Evolutionary conservation across 2,888 invertebrate genomes (phyloP).

Genomic region (Volucella inflata): DNA sequence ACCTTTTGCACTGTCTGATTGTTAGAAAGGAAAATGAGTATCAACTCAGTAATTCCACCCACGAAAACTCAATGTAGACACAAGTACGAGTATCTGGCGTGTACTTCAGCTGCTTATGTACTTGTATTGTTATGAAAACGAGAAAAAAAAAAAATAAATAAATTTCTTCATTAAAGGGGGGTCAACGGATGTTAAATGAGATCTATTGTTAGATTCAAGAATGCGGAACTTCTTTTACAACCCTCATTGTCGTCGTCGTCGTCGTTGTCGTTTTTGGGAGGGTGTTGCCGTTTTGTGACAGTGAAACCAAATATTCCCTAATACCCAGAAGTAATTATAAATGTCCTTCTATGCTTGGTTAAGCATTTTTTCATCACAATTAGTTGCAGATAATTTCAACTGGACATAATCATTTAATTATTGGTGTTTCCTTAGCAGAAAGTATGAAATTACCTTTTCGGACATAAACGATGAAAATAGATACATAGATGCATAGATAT

Average conservation of each 20-base stretch:
- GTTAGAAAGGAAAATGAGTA: slow-evolving; percentile 9
- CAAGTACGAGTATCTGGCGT: slow-evolving; percentile 41
- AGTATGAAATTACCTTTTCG: neutral
- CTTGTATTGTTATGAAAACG: slow-evolving; percentile 16
- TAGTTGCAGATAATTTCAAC: slow-evolving; percentile 25
- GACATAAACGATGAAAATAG: too few species aligned
- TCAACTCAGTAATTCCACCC: slow-evolving; percentile 54
- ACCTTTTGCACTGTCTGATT: slow-evolving; percentile 1
- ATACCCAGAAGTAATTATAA: slow-evolving; percentile 68
- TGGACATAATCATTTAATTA: neutral
- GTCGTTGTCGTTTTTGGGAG: neutral
- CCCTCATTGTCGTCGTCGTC: slow-evolving; percentile 29
- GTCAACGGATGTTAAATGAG: slow-evolving; percentile 41
- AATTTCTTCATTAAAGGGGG: slow-evolving; percentile 27
- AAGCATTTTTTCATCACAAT: slow-evolving; percentile 36
- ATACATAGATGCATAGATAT: too few species aligned
- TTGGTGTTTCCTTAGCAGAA: neutral
- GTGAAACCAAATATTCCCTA: slow-evolving; percentile 32
- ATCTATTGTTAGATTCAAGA: slow-evolving; percentile 23
- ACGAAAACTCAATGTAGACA: slow-evolving; percentile 30
- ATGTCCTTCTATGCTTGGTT: slow-evolving; percentile 50
- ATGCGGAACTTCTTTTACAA: slow-evolving; percentile 17
- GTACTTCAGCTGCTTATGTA: slow-evolving; percentile 15
- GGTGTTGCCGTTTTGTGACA: slow-evolving; percentile 4
- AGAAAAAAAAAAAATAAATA: slow-evolving; percentile 19